Base-by-base conservation (phyloP, 2,888 invertebrate genomes). In the Mechanitis mazaeus region DNA sequence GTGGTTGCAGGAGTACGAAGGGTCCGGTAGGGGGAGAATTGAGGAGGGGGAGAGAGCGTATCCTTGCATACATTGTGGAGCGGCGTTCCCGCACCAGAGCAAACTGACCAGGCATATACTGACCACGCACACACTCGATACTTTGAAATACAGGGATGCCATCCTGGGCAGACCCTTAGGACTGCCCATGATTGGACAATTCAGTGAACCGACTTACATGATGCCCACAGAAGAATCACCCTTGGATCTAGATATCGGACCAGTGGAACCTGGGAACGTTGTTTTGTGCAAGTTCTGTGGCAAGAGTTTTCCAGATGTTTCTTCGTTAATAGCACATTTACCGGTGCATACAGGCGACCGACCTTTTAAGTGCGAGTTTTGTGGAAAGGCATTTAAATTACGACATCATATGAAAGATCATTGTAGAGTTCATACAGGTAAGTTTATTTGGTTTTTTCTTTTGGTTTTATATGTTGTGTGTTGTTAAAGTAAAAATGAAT, bases 341-440 rank as follows among this genome's bases (percentile, higher is more conserved):
- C 96, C 96, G 65, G 95, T 95, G 69, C 97, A 97, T 85, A 96
- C 96, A 64, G 96, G 96, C 71, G 96, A 97, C 81, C 91, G 96
- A 78, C 96, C 96, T 64, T 97, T 96, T 89, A 96, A 96, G 90
- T 97, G 96, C 91, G 96, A 97, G 86, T 97, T 96, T 91, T 97
- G 97, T 88, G 96, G 96, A 69, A 97, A 97, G 90, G 96, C 96
- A 74, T 97, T 97, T 92, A 97, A 97, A 84, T 91, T 97, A 79
- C 92, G 96, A 68, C 96, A 97, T 84, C 96, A 97, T 91, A 96
- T 97, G 96, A 97, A 97, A 90, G 96, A 97, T 91, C 97, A 97
- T 84, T 96, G 96, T 91, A 94, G 96, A 78, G 96, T 97, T 68
- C 97, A 97, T 84, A 97, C 96, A 73, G 97, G 93, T 93, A 85